Conservation (phyloP, 2,797 vertebrate genomes). For the Esox masquinongy region DNA sequence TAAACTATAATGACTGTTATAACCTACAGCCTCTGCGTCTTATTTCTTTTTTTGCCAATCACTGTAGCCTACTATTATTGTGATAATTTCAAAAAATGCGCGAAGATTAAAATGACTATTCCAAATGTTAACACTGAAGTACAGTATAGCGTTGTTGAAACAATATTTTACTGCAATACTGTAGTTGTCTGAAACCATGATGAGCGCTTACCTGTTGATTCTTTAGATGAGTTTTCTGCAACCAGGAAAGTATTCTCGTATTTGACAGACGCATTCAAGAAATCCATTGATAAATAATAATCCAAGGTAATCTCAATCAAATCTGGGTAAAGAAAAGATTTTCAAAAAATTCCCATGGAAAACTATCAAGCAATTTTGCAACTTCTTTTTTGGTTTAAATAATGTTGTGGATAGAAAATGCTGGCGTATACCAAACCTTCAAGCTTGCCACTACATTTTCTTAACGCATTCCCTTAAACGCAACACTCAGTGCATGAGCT, state of each 20-base stretch:
- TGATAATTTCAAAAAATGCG: not conserved
- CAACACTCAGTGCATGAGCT: not conserved
- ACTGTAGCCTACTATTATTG: not conserved
- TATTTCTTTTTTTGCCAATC: too few species aligned
- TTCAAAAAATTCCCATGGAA: not conserved
- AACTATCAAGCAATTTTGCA: not conserved
- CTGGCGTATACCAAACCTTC: not conserved
- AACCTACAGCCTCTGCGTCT: not conserved
- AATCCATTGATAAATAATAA: slow-evolving; percentile 58
- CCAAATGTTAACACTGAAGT: not conserved
- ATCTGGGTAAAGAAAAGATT: not conserved
- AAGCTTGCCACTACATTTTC: too few species aligned
- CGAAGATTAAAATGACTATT: not conserved
- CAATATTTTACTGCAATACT: not conserved
- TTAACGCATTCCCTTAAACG: not conserved
- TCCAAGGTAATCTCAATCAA: slow-evolving; percentile 16
- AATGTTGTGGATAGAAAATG: not conserved
- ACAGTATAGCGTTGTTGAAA: not conserved
- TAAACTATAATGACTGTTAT: not conserved
- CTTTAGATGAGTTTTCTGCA: slow-evolving; percentile 38
- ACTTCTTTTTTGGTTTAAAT: not conserved
- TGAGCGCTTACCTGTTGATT: slow-evolving; percentile 49
- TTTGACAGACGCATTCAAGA: slow-evolving; percentile 35
- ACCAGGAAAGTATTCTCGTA: slow-evolving; percentile 37
- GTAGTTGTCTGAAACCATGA: not conserved